These are phyloP conservation scores for Drosophila flavopinicola DNA, from an alignment of 2,888 invertebrate genomes.

Conservation along the genomic window DNA sequence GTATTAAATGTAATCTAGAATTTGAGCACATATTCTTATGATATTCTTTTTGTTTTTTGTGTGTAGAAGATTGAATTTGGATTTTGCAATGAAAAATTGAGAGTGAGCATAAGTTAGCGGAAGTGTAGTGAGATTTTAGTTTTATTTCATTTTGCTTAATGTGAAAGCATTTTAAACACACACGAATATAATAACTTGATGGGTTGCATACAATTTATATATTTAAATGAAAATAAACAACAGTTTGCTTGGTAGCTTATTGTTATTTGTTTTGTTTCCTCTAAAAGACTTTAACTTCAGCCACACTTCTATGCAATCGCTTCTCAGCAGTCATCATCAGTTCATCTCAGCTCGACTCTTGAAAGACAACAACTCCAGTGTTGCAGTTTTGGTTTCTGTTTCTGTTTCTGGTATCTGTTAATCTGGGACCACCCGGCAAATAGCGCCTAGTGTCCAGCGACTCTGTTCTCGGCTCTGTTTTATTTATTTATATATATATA, in stretches of 20 bases:
- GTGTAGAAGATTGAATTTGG: neutral
- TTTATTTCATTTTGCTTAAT: no score
- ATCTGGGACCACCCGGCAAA: constrained; percentile 64
- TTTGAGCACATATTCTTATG: constrained; percentile 22
- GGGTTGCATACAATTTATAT: no score
- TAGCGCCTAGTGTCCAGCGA: constrained; percentile 21
- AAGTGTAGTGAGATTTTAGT: no score
- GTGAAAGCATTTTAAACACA: no score
- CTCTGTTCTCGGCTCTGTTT: constrained; percentile 11
- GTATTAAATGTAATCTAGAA: constrained; percentile 60
- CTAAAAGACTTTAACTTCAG: no score
- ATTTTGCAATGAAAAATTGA: neutral
- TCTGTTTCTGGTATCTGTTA: constrained; percentile 15
- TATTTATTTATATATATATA: no score
- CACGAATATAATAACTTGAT: no score
- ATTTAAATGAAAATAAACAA: no score
- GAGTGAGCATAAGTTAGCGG: no score
- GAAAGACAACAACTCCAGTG: constrained; percentile 18
- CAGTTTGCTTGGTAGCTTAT: no score
- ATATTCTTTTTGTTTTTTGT: constrained; percentile 17
- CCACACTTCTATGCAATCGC: neutral
- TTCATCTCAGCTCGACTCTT: constrained; percentile 12
- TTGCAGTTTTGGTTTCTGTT: constrained; percentile 11
- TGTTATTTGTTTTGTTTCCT: no score
- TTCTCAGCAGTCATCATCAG: constrained; percentile 13